Percentiles rank a stretch among this genome's conserved stretches.
These are phyloP conservation scores for Rhodinocichla rosea DNA, from an alignment of 2,113 vertebrate species.

Conservation along the genomic window DNA sequence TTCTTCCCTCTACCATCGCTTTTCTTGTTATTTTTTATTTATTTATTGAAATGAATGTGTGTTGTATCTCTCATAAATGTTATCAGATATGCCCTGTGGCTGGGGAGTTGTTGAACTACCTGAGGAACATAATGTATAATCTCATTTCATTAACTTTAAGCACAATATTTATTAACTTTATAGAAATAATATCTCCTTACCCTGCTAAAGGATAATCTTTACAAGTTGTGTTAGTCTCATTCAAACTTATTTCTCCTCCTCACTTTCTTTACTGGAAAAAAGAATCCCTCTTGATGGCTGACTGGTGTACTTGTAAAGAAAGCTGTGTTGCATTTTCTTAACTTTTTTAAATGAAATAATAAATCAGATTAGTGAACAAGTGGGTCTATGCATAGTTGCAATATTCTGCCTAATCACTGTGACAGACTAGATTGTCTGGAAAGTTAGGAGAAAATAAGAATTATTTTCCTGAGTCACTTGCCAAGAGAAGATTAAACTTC, in stretches of 20 bases:
- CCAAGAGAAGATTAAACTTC: not conserved
- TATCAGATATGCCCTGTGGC: not conserved
- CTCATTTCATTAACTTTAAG: conserved; percentile 17
- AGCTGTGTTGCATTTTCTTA: not conserved
- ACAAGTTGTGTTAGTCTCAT: not conserved
- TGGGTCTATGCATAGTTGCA: conserved; percentile 12
- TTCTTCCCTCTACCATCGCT: not conserved
- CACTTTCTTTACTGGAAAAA: not conserved
- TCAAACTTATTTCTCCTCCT: not conserved
- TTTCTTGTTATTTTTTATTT: conserved; percentile 51
- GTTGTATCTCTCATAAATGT: not conserved
- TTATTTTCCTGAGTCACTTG: not conserved
- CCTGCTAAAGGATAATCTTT: not conserved
- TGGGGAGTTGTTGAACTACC: conserved; percentile 6
- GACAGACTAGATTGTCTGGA: not conserved
- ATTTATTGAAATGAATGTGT: conserved; percentile 28
- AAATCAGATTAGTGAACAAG: conserved; percentile 22
- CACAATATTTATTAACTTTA: conserved; percentile 17
- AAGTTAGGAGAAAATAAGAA: not conserved
- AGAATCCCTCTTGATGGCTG: not conserved
- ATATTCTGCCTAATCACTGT: conserved; percentile 31
- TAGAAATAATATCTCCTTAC: not conserved
- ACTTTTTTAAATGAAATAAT: not conserved
- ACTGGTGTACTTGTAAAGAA: not conserved
- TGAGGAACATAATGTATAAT: not conserved